These are phyloP conservation scores for Drosophila lacertosa DNA, from an alignment of 1,140 invertebrate species.

Conservation along the genomic window DNA sequence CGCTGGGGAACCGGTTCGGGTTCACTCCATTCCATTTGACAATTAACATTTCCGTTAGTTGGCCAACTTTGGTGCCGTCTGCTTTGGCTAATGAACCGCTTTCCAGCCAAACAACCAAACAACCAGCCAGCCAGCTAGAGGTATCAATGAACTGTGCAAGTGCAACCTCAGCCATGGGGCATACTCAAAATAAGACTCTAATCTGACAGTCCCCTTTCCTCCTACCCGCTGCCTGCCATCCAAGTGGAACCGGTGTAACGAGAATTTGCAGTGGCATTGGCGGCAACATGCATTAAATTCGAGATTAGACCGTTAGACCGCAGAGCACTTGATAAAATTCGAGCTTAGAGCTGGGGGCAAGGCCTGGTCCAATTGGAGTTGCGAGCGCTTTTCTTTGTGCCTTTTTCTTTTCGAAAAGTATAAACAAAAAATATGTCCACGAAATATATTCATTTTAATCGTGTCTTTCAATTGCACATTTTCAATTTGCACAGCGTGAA, in stretches of 20 bases:
- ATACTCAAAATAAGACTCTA: slow-evolving; percentile 16
- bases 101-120: slow-evolving; percentile 23
- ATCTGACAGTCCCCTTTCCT: slow-evolving; percentile 4
- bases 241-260: slow-evolving; percentile 67
- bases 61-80: slow-evolving; percentile 81
- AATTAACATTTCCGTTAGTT: slow-evolving; percentile 82
- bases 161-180: slow-evolving; percentile 26
- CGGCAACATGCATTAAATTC: slow-evolving; percentile 15
- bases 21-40: slow-evolving; percentile 71
- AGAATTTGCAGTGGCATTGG: slow-evolving; percentile 46
- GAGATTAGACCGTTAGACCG: slow-evolving; percentile 21
- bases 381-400: too few relatives aligned
- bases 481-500: slow-evolving; percentile 41
- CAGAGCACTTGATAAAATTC: slow-evolving; percentile 5
- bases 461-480: slow-evolving; percentile 23
- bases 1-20: slow-evolving; percentile 55
- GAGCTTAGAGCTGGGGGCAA: not conserved
- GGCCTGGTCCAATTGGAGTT: not conserved
- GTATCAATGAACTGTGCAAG: slow-evolving; percentile 65
- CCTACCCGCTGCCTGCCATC: not conserved
- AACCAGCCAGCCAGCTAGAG: slow-evolving; percentile 13
- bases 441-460: not conserved
- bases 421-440: not conserved
- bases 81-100: slow-evolving; percentile 78
- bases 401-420: not conserved